Base-by-base conservation (phyloP, 2,888 invertebrate genomes). In the Xiphydria camelus region DNA sequence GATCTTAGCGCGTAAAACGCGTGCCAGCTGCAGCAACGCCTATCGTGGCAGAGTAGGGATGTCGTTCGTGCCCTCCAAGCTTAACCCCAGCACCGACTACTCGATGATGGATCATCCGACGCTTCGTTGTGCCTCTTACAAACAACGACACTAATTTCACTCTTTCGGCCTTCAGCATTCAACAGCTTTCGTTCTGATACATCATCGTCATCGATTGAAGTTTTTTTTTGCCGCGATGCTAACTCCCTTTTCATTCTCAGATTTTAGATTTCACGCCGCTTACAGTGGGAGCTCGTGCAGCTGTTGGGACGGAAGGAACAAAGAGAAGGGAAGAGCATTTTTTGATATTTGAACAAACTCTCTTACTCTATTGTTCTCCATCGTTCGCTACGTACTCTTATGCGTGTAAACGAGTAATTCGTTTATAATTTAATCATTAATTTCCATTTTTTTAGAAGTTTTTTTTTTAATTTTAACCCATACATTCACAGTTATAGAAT, bases 81-180 rank as follows among this genome's bases (percentile, higher is more conserved):
- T 57, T 61, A 61, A 62, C 64, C 64, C 65, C 62, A 58, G 55
- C 59, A 41, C 53, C 48, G 55, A 62, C 59, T 59, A 54, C 45
- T 57, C 54, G 53, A 57, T 66, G 64, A 66, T 66, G 62, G 64
- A 66, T 66, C 58, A 61, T 60, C 59, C 55, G 59, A 63, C 58
- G 53, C 47, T 43, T 52, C 53, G 57, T 59, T 59, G 55, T 61
- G 59, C 57, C 58, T 57, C 51, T 45, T 38, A 48, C 49, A 55
- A 48, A 56, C 53, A 56, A 61, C 59, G 59, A 62, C n/a, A 56
- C 59, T 53, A 41, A 57, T 40, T 43, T 50, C 52, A 52, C 46
- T 34, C 47, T 49, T 42, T 45, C 51, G 42, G 47, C 42, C 34
- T 38, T 25, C 42, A 7, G 21, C 7, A 18, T 17, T 34, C 14